Evolutionary conservation across 1,140 invertebrate species (phyloP).

Genomic region (Panagrolaimus sp.): DNA sequence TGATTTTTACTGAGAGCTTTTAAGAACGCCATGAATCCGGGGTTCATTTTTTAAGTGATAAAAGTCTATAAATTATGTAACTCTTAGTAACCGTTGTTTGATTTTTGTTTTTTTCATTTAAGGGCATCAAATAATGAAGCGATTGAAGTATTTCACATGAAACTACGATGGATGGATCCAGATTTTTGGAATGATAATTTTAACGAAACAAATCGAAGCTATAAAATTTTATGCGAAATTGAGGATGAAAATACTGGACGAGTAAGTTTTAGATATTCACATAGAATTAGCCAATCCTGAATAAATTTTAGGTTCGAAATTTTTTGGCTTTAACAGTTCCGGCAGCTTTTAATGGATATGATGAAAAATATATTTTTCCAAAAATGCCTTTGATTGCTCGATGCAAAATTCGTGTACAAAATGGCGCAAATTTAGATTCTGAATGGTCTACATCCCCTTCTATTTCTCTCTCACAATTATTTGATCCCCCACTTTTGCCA

Average conservation of each 20-base stretch:
- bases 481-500: neutral
- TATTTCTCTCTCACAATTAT: neutral
- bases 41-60: too few species aligned
- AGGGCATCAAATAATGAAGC: neutral
- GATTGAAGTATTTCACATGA: conserved; percentile 7
- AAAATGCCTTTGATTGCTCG: neutral
- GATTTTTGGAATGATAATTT: conserved; percentile 6
- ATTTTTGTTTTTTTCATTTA: too few species aligned
- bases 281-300: neutral
- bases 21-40: too few species aligned
- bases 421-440: conserved; percentile 2
- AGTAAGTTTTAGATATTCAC: neutral
- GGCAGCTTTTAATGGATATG: conserved; percentile 3
- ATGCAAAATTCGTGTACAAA: conserved; percentile 2
- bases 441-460: neutral
- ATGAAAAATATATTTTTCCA: conserved; percentile 8
- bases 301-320: neutral
- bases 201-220: neutral
- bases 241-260: conserved; percentile 8
- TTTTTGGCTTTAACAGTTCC: neutral
- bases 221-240: conserved; percentile 7
- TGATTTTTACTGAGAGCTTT: too few species aligned
- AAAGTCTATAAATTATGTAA: too few species aligned
- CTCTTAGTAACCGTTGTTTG: too few species aligned
- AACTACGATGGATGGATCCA: conserved; percentile 10